Evolutionary conservation across 2,113 vertebrate species (phyloP).

Genomic region (Mohoua ochrocephala): DNA sequence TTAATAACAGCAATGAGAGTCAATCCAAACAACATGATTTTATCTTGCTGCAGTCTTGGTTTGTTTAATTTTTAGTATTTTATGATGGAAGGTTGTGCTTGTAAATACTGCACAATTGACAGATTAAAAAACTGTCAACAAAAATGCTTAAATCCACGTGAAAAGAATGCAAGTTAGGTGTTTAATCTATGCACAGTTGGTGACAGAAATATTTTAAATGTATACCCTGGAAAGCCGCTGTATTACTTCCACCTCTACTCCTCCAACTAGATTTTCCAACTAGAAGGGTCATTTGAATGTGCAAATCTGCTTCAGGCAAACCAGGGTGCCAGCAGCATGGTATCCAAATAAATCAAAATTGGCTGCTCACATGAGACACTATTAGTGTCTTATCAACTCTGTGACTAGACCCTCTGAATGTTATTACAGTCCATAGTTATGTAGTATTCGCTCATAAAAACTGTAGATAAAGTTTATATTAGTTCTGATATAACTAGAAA

Average conservation of each 20-base stretch:
- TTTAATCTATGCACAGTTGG: not conserved
- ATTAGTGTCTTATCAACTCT: not conserved
- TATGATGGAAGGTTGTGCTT: not conserved
- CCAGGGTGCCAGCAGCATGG: not conserved
- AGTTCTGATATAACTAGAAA: not conserved
- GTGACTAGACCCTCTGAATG: not conserved
- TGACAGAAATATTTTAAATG: not conserved
- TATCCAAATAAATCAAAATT: not conserved
- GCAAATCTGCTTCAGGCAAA: not conserved
- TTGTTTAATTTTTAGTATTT: not conserved
- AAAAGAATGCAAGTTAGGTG: not conserved
- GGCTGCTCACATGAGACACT: not conserved
- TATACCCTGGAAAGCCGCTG: not conserved
- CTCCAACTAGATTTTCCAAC: not conserved
- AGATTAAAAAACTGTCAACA: not conserved
- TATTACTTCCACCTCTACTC: not conserved
- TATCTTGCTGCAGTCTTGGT: not conserved
- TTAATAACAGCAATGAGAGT: not conserved
- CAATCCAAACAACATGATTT: not conserved
- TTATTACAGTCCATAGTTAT: not conserved
- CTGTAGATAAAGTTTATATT: not conserved
- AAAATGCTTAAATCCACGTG: not conserved
- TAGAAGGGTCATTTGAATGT: not conserved
- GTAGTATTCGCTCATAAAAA: not conserved
- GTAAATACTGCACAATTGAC: not conserved